Base-by-base conservation (phyloP, 2,797 vertebrate species). In the Knipowitschia caucasica region DNA sequence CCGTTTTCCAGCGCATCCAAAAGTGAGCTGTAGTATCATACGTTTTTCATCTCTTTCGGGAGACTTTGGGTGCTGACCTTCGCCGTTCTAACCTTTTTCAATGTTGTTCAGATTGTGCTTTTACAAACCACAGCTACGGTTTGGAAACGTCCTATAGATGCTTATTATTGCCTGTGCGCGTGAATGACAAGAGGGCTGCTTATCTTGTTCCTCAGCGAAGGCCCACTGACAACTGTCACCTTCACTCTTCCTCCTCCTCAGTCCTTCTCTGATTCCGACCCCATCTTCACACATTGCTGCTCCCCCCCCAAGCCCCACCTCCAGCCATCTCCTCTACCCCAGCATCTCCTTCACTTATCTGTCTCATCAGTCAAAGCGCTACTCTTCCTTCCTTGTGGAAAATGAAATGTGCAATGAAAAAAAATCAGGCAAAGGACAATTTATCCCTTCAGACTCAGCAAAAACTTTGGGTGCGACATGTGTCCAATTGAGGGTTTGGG, bases 291-390 rank as follows among this genome's bases (percentile, higher is more conserved):
- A 64, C 72, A 47, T 59, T 55, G 47, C 42, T 71, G 64, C 53
- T 52, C 73, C 5, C 64, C 73, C 71, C 23, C 10, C 27, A 6
- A 6, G 2, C 27, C 27, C 27, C 1, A 5, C 1, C 27, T 10
- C 2, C 27, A 2, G 9, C 27, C 4, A 6, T 30, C 27, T n/a
- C 2, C 77, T 54, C 80, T 77, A 85, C 77, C 69, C 63, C 80
- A 82, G 75, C 83, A 85, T 88, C 86, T 71, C 78, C 62, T 68
- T 75, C 82, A 80, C 83, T 88, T 88, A 85, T 73, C 81, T 69
- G 77, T 70, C 75, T 87, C 85, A 87, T 88, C 84, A 81, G 79
- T 87, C 86, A 87, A 79, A 76, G 53, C 9, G 74, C 68, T 73
- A 67, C 70, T 68, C 60, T 50, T 65, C 53, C 61, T 72, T 69